Evolutionary conservation across 2,797 vertebrate species (phyloP), one percentile per base, ranked within the genome.

Genomic region (Aplochiton taeniatus): DNA sequence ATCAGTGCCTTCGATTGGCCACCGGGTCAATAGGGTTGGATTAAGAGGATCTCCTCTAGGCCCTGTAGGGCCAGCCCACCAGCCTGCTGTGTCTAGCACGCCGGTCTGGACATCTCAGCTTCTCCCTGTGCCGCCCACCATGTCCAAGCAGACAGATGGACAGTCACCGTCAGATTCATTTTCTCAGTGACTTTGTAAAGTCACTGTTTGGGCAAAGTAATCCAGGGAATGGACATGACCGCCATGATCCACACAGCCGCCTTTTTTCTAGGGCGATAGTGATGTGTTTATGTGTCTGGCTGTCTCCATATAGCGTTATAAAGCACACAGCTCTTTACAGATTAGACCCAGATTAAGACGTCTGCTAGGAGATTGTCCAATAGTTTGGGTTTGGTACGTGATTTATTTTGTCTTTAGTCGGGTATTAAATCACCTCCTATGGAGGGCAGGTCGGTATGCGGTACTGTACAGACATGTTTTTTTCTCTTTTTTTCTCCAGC

Each of bases 1-100:
- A 70, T 80, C 71, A 64, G 59, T 58, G 70, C 58, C 64, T 77
- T 70, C 57, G 73, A 78, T 74, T 65, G 43, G 51, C 19, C 65
- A n/a, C n/a, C 55, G 61, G n/a, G 58, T 78, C 77, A 62, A 74
- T 80, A 58, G n/a, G 51, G 47, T 47, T 53, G 46, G 63, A 68
- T 55, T 49, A 48, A 58, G 69, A 61, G 56, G 11, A 50, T 72
- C 59, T 75, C 68, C 69, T 64, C 66, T 18, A 8, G 41, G n/a
- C 31, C 45, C 45, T 53, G 41, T 43, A 47, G 18, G 58, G 41
- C 57, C 70, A 17, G 59, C 54, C 54, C 46, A 52, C 46, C 58
- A 49, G 14, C 51, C 17, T 52, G 61, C 31, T 20, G 7, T 11
- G 53, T 55, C 53, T 55, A 31, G 19, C 46, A 43, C 61, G 18